Conservation (phyloP, 2,113 vertebrate genomes). For the Daphoenositta chrysoptera region DNA sequence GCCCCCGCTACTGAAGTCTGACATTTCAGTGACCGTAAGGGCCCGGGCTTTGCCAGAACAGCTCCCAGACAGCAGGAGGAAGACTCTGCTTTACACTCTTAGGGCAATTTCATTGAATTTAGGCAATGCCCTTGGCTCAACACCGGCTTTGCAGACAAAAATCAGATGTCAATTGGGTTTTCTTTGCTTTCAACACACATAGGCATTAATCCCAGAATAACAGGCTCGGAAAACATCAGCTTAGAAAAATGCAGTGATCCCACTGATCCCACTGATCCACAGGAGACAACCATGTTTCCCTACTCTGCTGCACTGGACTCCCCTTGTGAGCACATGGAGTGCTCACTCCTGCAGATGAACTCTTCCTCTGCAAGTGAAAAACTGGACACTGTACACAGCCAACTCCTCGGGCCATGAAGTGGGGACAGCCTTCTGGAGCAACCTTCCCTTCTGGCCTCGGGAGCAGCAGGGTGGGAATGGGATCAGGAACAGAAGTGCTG, state of each 20-base stretch:
- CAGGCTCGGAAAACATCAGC: conserved; percentile 15
- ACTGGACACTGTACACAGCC: not conserved
- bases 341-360: not conserved
- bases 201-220: conserved; percentile 37
- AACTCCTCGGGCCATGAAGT: not conserved
- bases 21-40: not conserved
- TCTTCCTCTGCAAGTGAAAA: not conserved
- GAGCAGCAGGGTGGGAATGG: not conserved
- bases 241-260: conserved; percentile 5
- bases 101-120: not conserved
- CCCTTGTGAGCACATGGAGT: not conserved
- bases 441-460: not conserved
- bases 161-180: not conserved
- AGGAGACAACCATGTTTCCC: not conserved
- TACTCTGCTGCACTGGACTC: not conserved
- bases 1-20: not conserved
- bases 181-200: not conserved
- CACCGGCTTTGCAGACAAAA: not conserved
- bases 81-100: not conserved
- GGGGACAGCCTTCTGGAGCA: fast-evolving
- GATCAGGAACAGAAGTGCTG: fast-evolving
- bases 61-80: not conserved
- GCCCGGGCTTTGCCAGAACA: not conserved
- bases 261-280: not conserved
- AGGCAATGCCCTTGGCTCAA: not conserved